phyloP scores from a whole-genome alignment of 2,797 vertebrate species.

The Poecile montanus region DNA sequence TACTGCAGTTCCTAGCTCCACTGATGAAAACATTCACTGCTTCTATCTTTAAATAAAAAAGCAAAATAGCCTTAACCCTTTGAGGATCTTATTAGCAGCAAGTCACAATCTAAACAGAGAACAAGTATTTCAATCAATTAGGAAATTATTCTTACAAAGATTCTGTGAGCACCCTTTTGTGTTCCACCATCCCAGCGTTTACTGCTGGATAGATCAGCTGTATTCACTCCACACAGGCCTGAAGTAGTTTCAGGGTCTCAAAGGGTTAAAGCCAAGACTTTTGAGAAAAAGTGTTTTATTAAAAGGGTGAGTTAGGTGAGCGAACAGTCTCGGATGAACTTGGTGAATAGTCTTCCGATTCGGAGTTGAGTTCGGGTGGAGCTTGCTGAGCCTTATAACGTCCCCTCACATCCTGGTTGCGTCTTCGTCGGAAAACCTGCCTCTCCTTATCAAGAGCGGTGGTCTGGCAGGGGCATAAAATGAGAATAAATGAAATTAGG shows the following conservation, averaged over 20 bases:
- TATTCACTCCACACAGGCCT: slow-evolving; percentile 70
- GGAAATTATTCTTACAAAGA: slow-evolving; percentile 70
- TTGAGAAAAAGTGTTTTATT: slow-evolving; percentile 80
- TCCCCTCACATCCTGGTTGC: slow-evolving; percentile 92
- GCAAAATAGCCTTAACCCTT: slow-evolving; percentile 81
- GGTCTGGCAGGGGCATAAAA: slow-evolving; percentile 90
- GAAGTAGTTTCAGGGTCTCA: slow-evolving; percentile 75
- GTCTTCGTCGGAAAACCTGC: slow-evolving; percentile 97
- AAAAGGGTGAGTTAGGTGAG: slow-evolving; percentile 96
- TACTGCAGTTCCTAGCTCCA: slow-evolving; percentile 75
- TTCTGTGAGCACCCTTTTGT: slow-evolving; percentile 70
- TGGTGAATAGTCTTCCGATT: slow-evolving; percentile 93
- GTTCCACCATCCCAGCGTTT: slow-evolving; percentile 59
- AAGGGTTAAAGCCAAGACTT: slow-evolving; percentile 82
- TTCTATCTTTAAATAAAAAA: slow-evolving; percentile 75
- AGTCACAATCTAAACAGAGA: slow-evolving; percentile 71
- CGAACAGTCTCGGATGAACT: slow-evolving; percentile 92
- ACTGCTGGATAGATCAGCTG: slow-evolving; percentile 67
- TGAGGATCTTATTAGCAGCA: slow-evolving; percentile 78
- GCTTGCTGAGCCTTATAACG: slow-evolving; percentile 78
- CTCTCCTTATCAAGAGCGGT: slow-evolving; percentile 99
- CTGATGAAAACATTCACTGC: slow-evolving; percentile 80
- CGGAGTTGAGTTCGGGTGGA: slow-evolving; percentile 87
- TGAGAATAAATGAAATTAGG: slow-evolving; percentile 83
- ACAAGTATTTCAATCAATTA: slow-evolving; percentile 65